Conservation (phyloP, 2,113 vertebrate genomes). For the Dolichallabes microphthalmus region DNA sequence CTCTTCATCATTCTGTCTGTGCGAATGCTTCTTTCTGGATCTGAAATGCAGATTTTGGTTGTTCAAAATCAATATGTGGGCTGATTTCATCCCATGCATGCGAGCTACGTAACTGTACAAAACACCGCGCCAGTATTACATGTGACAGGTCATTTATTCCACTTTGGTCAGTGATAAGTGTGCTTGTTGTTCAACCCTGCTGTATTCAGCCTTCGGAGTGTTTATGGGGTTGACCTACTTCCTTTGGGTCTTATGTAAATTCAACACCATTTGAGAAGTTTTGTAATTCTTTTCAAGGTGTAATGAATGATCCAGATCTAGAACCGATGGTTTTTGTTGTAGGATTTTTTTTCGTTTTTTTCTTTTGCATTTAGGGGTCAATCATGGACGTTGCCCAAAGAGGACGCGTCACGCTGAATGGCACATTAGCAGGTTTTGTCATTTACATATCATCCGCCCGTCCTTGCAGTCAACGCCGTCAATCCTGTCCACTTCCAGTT, state of each 20-base stretch:
- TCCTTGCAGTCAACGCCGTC: conserved; percentile 12
- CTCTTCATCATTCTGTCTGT: conserved; percentile 45
- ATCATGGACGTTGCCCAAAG: neutral
- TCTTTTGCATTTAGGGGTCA: neutral
- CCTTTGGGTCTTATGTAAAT: neutral
- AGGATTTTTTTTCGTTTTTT: no score
- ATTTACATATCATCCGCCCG: neutral
- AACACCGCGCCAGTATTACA: conserved; percentile 84
- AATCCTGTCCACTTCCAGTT: conserved; percentile 63
- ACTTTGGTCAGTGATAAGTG: conserved; percentile 85
- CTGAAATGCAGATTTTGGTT: conserved; percentile 61
- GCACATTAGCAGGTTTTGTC: neutral
- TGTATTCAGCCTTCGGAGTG: conserved; percentile 71
- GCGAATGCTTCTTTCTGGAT: conserved; percentile 25
- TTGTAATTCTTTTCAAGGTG: neutral
- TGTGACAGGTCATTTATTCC: conserved; percentile 94
- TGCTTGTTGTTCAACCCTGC: conserved; percentile 77
- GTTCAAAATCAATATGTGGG: conserved; percentile 51
- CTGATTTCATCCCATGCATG: conserved; percentile 65
- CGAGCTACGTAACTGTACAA: conserved; percentile 83
- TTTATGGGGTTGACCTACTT: neutral
- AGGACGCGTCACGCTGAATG: neutral
- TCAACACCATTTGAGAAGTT: neutral
- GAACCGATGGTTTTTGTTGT: neutral
- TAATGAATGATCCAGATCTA: neutral